Evolutionary conservation across 1,140 invertebrate species (phyloP), one percentile per base, ranked within the genome.

Genomic region (Teleopsis dalmanni): DNA sequence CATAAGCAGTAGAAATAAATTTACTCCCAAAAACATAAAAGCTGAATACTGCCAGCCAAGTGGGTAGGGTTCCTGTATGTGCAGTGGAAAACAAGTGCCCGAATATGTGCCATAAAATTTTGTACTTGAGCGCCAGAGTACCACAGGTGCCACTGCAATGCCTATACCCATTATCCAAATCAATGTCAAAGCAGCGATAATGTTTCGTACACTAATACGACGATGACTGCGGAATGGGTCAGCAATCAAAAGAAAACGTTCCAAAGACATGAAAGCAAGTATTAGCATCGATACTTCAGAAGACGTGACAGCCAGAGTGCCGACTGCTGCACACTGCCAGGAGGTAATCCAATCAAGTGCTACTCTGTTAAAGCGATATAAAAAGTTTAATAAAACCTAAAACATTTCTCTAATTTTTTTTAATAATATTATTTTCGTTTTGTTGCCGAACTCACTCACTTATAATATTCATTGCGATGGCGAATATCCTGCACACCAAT

Each of bases 271-370:
- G 53, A 86, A 83, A 0, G 82, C 80, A 53, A 90, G 59, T 34
- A 88, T 84, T 11, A 88, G 65, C 52, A 90, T 79, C 0, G 85
- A 88, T 43, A 84, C 82, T 72, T 87, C 84, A 7, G 78, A 81
- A 2, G 83, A 85, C 10, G 76, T 78, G 65, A 86, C 84, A 2
- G 82, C 82, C 11, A 85, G 55, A 8, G 79, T 72, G 36, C 85
- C 85, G 23, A 79, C 69, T 5, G 77, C 55, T 0, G 76, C 80
- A 64, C 85, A 88, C 2, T 71, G 66, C 76, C 77, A 81, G 2
- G 84, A 87, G 5, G 76, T 76, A 56, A 83, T 79, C 87, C 87
- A 91, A 0, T 72, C 58, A 21, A 73, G 72, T 2, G 84, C 81
- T 46, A 80, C 71, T 40, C 64, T 67, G 44, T 14, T 29, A 14